Evolutionary conservation across 1,140 invertebrate species (phyloP).

Genomic region (Aphaenogaster rudis): DNA sequence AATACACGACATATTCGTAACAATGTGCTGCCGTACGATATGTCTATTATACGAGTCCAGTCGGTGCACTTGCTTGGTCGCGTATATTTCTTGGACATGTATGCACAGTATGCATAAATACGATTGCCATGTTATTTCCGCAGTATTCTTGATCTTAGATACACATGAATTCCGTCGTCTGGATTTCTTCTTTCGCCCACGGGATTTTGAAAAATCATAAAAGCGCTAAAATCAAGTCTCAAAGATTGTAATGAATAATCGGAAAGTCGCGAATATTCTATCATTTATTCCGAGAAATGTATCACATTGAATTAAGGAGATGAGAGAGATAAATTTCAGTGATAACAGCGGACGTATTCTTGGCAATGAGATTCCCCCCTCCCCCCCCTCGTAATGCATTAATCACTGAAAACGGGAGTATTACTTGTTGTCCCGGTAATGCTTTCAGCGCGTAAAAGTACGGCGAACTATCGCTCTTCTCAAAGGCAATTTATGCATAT

Average conservation of each 20-base stretch:
- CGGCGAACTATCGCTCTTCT: background rate
- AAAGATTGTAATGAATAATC: background rate
- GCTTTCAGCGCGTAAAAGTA: background rate
- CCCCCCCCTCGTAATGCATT: background rate
- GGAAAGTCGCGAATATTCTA: constrained; percentile 3
- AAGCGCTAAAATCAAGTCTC: constrained; percentile 4
- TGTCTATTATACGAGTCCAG: constrained; percentile 27
- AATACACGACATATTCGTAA: constrained; percentile 1
- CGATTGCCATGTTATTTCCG: background rate
- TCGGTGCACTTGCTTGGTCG: constrained; percentile 9
- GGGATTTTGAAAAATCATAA: background rate
- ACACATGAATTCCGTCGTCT: background rate
- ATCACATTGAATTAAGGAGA: background rate
- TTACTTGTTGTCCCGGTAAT: constrained; percentile 33
- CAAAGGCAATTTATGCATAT: constrained; percentile 18
- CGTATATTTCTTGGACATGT: constrained; percentile 13
- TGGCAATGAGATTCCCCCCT: constrained; percentile 26
- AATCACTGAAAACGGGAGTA: constrained; percentile 25
- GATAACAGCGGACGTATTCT: background rate
- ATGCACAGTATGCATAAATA: background rate
- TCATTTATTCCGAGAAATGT: constrained; percentile 8
- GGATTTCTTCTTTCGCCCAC: background rate
- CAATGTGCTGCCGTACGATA: background rate
- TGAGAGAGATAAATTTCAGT: constrained; percentile 3
- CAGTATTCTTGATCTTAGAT: background rate